These are phyloP conservation scores for Ganaspis sp. DNA, from an alignment of 1,140 invertebrate genomes.

Conservation along the genomic window DNA sequence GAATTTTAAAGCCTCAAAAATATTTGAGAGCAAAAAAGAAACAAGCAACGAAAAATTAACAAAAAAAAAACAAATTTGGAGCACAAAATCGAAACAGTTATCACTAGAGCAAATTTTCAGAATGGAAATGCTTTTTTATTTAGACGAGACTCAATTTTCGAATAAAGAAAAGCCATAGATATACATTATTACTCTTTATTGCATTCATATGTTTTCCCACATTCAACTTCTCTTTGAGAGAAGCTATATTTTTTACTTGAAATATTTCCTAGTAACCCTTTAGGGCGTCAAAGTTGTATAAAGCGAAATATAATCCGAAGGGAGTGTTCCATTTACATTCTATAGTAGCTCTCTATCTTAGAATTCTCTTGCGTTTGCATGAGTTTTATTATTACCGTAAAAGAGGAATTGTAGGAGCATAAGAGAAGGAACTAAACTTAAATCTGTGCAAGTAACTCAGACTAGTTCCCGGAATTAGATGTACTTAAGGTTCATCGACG, in stretches of 20 bases:
- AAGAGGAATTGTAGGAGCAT: background rate
- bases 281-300: slow-evolving; percentile 7
- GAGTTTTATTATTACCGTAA: slow-evolving; percentile 23
- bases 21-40: no score
- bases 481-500: slow-evolving; percentile 37
- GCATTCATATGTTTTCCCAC: background rate
- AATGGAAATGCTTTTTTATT: no score
- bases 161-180: background rate
- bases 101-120: no score
- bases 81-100: no score
- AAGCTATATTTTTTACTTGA: background rate
- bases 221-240: background rate
- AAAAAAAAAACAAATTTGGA: no score
- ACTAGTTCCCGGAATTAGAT: slow-evolving; percentile 10
- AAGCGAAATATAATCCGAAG: background rate
- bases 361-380: slow-evolving; percentile 11
- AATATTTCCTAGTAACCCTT: background rate
- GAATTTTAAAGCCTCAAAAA: no score
- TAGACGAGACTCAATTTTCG: no score
- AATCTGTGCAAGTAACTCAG: slow-evolving; percentile 18
- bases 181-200: background rate
- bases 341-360: slow-evolving; percentile 17
- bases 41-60: no score
- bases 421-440: background rate
- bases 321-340: slow-evolving; percentile 1